Evolutionary conservation across 2,797 vertebrate species (phyloP), one percentile per base, ranked within the genome.

Genomic region (Syngnathus acus): DNA sequence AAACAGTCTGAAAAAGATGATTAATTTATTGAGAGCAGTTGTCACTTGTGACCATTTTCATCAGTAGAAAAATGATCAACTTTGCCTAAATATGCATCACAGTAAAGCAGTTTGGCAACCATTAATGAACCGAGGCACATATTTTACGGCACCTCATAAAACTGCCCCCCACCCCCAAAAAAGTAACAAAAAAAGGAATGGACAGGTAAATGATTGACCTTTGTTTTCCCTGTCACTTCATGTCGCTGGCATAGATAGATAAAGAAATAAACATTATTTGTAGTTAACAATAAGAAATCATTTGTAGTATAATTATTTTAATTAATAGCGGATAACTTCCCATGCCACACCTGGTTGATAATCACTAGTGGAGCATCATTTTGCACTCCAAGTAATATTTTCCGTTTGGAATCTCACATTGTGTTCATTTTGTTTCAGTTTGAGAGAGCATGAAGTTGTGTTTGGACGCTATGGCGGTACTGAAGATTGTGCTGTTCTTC

Each of bases 401-500:
- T 45, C 60, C 60, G 17, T 45, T 26, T 14, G 26, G 11, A 62
- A 26, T 26, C 6, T 62, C 60, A 47, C 21, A 32, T 45, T 65
- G 64, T 14, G 50, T 39, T 11, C n/a, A 42, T 77, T 86, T 64
- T 80, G n/a, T 86, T 83, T 78, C 74, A 87, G 81, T 74, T 74
- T 82, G 11, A 64, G 38, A 7, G 13, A 54, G 48, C 19, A 23
- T 54, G 16, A 50, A 37, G 60, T 45, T 45, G 13, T 45, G 6
- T 62, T 47, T 76, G 78, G 80, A 83, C 74, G 72, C 77, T 53
- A 87, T 89, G 86, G 70, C 68, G 42, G 8, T 83, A 77, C 75
- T 89, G 77, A 86, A 84, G 76, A 78, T 84, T 65, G 58, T 85
- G 72, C 72, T 89, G 58, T 66, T 89, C 78, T 61, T 89, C 79